phyloP scores from a whole-genome alignment of 1,140 invertebrate genomes.

The Atta cephalotes region DNA sequence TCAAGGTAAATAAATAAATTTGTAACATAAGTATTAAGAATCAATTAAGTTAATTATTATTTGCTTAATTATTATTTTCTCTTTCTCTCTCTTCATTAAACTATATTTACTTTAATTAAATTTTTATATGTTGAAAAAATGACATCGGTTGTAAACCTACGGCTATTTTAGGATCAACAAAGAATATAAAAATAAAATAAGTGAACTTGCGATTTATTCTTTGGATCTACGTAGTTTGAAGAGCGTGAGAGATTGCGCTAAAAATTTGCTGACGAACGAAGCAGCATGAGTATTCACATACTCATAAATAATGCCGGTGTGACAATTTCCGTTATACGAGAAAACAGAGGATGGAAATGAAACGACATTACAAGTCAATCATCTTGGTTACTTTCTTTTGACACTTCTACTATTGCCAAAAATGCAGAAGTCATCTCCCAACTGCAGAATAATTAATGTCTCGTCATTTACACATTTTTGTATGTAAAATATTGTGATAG shows the following conservation, averaged over 20 bases:
- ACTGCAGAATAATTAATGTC: slow-evolving; percentile 90
- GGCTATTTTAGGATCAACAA: slow-evolving; percentile 71
- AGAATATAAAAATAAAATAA: slow-evolving; percentile 83
- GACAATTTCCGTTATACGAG: slow-evolving; percentile 88
- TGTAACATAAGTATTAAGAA: not conserved
- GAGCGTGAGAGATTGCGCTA: slow-evolving; percentile 91
- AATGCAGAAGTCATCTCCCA: slow-evolving; percentile 86
- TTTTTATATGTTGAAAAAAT: not conserved
- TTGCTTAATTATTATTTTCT: no score
- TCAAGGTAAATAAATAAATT: not conserved
- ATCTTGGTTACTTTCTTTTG: slow-evolving; percentile 94
- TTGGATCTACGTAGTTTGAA: slow-evolving; percentile 91
- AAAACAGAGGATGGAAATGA: slow-evolving; percentile 93
- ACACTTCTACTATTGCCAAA: slow-evolving; percentile 91
- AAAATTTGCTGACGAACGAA: slow-evolving; percentile 88
- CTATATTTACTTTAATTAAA: not conserved
- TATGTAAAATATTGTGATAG: not conserved
- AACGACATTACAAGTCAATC: slow-evolving; percentile 91
- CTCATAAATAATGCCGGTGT: slow-evolving; percentile 94
- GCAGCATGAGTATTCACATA: slow-evolving; percentile 88
- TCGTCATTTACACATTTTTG: slow-evolving; percentile 87
- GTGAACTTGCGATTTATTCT: slow-evolving; percentile 87
- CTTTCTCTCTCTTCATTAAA: no score
- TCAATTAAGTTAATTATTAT: no score
- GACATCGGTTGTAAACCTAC: not conserved